Evolutionary conservation across 2,888 invertebrate genomes (phyloP), one percentile per base, ranked within the genome.

Genomic region (Lobophora halterata): DNA sequence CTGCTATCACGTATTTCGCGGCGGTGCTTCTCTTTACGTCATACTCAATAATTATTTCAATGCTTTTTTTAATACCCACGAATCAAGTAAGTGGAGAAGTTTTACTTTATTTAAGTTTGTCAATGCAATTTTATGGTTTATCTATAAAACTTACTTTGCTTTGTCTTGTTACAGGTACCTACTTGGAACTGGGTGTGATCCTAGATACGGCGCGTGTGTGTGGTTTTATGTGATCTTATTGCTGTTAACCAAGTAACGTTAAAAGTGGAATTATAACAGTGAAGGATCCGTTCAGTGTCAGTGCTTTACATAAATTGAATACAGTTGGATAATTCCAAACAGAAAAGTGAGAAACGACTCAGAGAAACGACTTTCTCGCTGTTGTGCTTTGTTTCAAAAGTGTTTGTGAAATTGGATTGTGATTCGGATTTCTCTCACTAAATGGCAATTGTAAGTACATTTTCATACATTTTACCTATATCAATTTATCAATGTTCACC

Each of bases 151-250:
- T 80, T 70, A 81, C 70, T 62, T 69, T 63, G 81, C 82, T 83
- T 83, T 86, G 85, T 85, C 81, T 87, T 82, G 81, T 86, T 86
- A 73, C 85, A 87, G 86, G 86, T 85, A 86, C 77, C 73, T 77
- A 73, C 74, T 79, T 72, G 78, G 78, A 78, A 75, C 79, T 78
- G 83, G 85, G 85, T 87, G 85, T 85, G 85, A 82, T 72, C 83
- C 76, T 78, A 80, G 83, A 79, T 82, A 79, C 78, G 73, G 69
- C 71, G 81, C 79, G 78, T 42, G 37, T 27, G 27, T 80, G 77
- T 75, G 77, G 76, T 80, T 86, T 85, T 83, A 83, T 85, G 77
- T 82, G 85, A 86, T 79, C 77, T 73, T 76, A 73, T 71, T 68
- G 71, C 70, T 68, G 61, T 68, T 71, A 69, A 62, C 65, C 55